These are phyloP conservation scores for Achatina immaculata DNA, from an alignment of 1,140 invertebrate species.

Conservation along the genomic window DNA sequence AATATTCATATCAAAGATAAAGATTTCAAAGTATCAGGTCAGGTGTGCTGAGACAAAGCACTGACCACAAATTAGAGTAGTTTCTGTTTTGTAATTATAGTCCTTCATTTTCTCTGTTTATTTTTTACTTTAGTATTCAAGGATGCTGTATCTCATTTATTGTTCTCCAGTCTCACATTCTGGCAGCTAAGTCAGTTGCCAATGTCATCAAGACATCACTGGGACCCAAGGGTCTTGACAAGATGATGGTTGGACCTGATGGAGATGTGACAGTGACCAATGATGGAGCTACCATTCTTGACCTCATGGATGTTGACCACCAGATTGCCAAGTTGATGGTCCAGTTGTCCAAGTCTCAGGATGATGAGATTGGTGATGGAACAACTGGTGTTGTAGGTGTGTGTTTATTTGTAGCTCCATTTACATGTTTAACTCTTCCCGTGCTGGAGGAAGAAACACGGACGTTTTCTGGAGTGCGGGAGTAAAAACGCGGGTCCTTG, in stretches of 20 bases:
- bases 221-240: constrained; percentile 84
- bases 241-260: constrained; percentile 91
- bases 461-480: too few relatives aligned
- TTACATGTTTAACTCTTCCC: too few relatives aligned
- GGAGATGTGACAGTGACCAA: constrained; percentile 99
- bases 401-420: constrained; percentile 35
- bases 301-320: constrained; percentile 99
- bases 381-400: constrained; percentile 97
- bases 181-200: constrained; percentile 92
- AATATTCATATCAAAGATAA: too few relatives aligned
- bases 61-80: too few relatives aligned
- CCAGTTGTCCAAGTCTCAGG: constrained; percentile 97
- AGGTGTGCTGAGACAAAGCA: too few relatives aligned
- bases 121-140: too few relatives aligned
- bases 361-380: constrained; percentile 99
- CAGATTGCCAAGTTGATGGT: constrained; percentile 98
- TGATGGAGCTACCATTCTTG: constrained; percentile 99
- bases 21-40: too few relatives aligned
- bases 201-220: constrained; percentile 92
- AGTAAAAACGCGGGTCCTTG: too few relatives aligned
- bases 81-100: too few relatives aligned
- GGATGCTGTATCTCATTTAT: too few relatives aligned
- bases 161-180: constrained; percentile 93
- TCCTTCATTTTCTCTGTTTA: too few relatives aligned
- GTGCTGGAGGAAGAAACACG: too few relatives aligned